Evolutionary conservation across 2,797 vertebrate species (phyloP).

Genomic region (Emys orbicularis): DNA sequence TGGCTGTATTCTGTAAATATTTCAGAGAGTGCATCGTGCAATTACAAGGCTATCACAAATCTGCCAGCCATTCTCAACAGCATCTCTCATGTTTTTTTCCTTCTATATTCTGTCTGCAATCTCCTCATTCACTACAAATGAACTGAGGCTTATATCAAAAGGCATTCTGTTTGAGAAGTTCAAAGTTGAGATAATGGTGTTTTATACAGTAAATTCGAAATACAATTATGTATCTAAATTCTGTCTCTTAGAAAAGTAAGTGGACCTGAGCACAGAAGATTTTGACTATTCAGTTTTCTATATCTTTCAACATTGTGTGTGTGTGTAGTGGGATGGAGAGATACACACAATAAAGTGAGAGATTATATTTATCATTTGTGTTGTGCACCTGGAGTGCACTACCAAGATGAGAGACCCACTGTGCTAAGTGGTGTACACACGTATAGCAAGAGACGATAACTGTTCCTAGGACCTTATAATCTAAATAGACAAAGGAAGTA

Average conservation of each 20-base stretch:
- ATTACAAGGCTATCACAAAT: neutral
- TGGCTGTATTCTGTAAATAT: neutral
- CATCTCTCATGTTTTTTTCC: rapidly evolving
- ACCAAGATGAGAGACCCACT: neutral
- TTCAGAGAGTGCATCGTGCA: rapidly evolving
- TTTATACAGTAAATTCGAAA: neutral
- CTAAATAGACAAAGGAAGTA: neutral
- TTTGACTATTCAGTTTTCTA: rapidly evolving
- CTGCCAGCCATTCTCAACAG: neutral
- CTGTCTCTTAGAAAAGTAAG: neutral
- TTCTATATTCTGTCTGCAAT: rapidly evolving
- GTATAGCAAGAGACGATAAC: neutral
- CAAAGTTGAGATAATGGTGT: neutral
- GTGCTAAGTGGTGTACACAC: neutral
- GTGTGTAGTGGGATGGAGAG: neutral
- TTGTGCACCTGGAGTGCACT: neutral
- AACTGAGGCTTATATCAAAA: neutral
- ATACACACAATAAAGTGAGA: neutral
- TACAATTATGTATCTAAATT: neutral
- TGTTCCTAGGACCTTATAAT: neutral
- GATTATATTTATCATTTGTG: neutral
- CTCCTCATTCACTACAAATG: rapidly evolving
- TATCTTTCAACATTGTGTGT: neutral
- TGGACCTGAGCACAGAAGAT: neutral
- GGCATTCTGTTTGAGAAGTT: neutral